Conservation (phyloP, 1,140 invertebrate genomes). For the Hypothenemus hampei region DNA sequence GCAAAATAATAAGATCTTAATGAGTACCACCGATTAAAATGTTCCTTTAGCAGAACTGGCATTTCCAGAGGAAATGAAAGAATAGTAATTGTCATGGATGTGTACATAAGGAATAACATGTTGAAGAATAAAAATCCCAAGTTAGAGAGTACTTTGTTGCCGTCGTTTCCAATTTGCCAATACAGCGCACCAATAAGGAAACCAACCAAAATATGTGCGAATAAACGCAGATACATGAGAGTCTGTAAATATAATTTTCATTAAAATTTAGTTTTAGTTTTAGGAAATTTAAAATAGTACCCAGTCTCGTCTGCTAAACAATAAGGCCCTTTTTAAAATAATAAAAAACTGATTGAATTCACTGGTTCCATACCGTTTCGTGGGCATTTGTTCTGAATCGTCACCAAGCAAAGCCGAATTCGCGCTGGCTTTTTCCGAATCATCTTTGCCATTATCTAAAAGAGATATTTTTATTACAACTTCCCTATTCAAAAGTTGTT, state of each 20-base stretch:
- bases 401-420: conserved; percentile 64
- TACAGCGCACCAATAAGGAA: conserved; percentile 89
- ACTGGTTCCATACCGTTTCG: conserved; percentile 65
- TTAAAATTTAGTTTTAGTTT: conserved; percentile 1
- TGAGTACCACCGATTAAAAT: conserved; percentile 97
- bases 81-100: conserved; percentile 96
- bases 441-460: conserved; percentile 31
- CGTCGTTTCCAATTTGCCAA: conserved; percentile 90
- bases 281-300: too few species aligned
- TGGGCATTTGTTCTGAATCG: conserved; percentile 51
- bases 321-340: conserved; percentile 68
- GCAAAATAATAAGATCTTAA: conserved; percentile 92
- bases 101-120: conserved; percentile 97
- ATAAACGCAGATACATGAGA: conserved; percentile 86
- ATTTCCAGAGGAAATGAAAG: conserved; percentile 95
- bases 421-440: conserved; percentile 58
- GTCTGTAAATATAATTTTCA: conserved; percentile 63
- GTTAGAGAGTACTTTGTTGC: conserved; percentile 92
- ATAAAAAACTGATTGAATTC: conserved; percentile 77
- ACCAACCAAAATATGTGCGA: conserved; percentile 88
- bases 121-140: conserved; percentile 96
- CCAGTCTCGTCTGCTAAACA: conserved; percentile 81
- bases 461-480: too few species aligned
- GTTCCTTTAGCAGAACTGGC: conserved; percentile 90
- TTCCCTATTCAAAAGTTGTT: too few species aligned